These are phyloP conservation scores for Plecotus auritus DNA, from an alignment of 2,113 vertebrate species.

Conservation along the genomic window DNA sequence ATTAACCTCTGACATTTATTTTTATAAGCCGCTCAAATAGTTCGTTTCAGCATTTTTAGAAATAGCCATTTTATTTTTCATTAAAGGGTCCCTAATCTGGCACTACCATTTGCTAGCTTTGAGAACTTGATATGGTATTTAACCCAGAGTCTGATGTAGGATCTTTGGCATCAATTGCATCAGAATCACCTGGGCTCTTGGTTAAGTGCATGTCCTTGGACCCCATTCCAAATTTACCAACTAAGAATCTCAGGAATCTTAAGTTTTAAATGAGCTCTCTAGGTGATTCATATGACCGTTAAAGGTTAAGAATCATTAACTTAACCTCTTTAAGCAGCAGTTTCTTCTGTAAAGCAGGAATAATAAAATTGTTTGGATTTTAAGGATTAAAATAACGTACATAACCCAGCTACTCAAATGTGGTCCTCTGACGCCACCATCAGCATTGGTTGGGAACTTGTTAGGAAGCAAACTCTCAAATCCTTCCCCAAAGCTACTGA, in stretches of 20 bases:
- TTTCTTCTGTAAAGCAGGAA: neutral
- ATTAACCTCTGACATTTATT: neutral
- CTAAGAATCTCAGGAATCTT: neutral
- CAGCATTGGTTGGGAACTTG: neutral
- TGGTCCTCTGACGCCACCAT: neutral
- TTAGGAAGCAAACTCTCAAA: neutral
- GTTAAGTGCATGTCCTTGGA: neutral
- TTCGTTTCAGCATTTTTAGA: neutral
- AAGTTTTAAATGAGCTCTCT: neutral
- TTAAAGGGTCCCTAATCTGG: neutral
- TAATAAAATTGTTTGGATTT: neutral
- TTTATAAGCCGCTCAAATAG: neutral
- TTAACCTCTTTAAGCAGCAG: neutral
- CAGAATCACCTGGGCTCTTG: neutral
- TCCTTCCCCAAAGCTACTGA: neutral
- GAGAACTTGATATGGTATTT: neutral
- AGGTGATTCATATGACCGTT: neutral
- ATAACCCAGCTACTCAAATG: neutral
- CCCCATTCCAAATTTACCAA: neutral
- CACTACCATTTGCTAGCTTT: neutral
- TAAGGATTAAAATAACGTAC: neutral
- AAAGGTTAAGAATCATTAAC: neutral
- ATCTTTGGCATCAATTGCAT: neutral
- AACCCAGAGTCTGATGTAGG: neutral
- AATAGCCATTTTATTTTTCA: slow-evolving; percentile 6